A percentile compares a stretch with the other conserved stretches of the same genome.
These are phyloP conservation scores for Dryomyza anilis DNA, from an alignment of 2,888 invertebrate genomes.

Conservation along the genomic window DNA sequence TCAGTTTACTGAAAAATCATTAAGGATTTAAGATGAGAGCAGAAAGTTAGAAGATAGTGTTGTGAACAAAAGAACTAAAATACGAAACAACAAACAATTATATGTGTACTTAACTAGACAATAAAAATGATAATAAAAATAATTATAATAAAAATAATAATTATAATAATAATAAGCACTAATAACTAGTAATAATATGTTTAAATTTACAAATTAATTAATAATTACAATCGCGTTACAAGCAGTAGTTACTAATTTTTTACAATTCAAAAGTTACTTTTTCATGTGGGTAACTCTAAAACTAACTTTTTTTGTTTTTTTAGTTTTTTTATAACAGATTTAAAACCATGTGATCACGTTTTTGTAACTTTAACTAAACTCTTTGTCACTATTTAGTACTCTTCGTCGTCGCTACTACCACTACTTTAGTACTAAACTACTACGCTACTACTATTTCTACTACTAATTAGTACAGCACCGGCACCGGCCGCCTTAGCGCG, in stretches of 20 bases:
- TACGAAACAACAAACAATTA: conserved; percentile 18
- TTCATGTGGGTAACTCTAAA: neutral
- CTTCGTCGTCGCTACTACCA: neutral
- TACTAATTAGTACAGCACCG: conserved; percentile 59
- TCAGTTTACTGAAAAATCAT: neutral
- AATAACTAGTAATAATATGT: neutral
- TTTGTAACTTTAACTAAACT: too few relatives aligned
- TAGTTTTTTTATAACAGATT: conserved; percentile 34
- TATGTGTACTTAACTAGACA: conserved; percentile 1
- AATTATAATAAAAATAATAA: neutral
- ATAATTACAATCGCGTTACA: neutral
- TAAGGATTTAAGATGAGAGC: too few relatives aligned
- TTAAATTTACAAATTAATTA: neutral
- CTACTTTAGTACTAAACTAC: too few relatives aligned
- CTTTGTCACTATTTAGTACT: too few relatives aligned
- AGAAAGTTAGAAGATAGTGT: too few relatives aligned
- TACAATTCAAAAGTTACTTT: neutral
- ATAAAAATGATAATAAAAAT: neutral
- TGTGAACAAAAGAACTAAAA: conserved; percentile 3
- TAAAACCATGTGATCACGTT: conserved; percentile 47
- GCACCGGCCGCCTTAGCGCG: conserved; percentile 59
- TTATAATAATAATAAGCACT: neutral
- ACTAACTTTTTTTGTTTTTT: neutral
- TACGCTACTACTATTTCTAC: too few relatives aligned
- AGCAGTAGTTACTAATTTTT: neutral